Base-by-base conservation (phyloP, 1,140 invertebrate species). In the Bombus polaris region DNA sequence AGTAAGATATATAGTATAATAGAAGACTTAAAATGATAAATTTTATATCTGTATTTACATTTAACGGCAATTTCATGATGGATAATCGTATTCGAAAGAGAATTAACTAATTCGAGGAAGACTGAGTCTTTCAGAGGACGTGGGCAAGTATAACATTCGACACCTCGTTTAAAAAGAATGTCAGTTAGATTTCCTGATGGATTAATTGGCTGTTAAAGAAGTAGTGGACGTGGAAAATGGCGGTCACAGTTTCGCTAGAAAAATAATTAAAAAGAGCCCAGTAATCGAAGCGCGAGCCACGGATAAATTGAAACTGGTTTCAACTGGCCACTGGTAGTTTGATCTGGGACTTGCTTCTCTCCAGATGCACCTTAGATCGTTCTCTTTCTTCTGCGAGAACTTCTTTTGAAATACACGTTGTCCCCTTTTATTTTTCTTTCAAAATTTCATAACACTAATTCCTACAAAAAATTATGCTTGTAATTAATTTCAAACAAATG, bases 251-350 rank as follows among this genome's bases (percentile, higher is more conserved):
- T 83, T 84, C 83, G 80, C 85, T 87, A 59, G 72, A 83, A 87
- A 90, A 85, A 90, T 90, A 92, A 91, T 90, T 91, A 88, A 86
- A 91, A 90, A 91, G 84, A 83, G 68, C 80, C 84, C 70, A 53
- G 35, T 73, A 82, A 91, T 91, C 77, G 74, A 78, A 82, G 76
- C 76, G 65, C 42, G 44, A 65, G 65, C 44, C 59, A 68, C 66
- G 57, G 53, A 91, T 89, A 89, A 94, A 94, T 94, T 93, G 88
- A 94, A 94, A 94, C 94, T 94, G 93, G 93, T 93, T 94, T 87
- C 75, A 93, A 88, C 94, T 91, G 89, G 79, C 81, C 47, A 35
- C 18, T 44, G 81, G 87, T 92, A 88, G 91, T 89, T 93, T 80
- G 53, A 92, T 92, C 93, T 78, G 87, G 35, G 86, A 75, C 59